Conservation (phyloP, 2,113 vertebrate species). For the Aythya baeri region DNA sequence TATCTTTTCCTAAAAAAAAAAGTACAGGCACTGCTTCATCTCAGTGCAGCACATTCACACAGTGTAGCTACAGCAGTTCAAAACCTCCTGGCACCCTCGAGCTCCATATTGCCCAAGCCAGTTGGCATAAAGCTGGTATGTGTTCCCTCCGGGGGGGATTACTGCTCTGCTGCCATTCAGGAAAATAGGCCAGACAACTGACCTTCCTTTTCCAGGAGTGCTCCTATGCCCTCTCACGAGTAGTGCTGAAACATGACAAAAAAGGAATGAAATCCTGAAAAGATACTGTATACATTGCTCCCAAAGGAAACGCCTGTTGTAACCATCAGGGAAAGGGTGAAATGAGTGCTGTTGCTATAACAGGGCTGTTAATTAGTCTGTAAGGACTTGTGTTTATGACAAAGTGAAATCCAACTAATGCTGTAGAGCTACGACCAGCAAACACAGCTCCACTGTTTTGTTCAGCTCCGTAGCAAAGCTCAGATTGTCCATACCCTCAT, state of each 20-base stretch:
- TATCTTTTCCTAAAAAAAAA: not conserved
- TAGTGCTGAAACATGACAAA: not conserved
- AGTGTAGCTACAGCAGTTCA: not conserved
- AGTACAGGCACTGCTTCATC: not conserved
- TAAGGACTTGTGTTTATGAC: conserved; percentile 24
- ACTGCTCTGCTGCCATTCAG: not conserved
- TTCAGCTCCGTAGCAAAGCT: not conserved
- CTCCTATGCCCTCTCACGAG: not conserved
- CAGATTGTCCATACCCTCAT: not conserved
- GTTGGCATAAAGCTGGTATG: not conserved
- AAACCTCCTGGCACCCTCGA: not conserved
- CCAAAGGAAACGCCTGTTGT: not conserved
- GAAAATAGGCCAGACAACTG: not conserved
- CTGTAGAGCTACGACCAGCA: not conserved
- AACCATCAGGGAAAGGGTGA: not conserved
- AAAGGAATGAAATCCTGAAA: not conserved
- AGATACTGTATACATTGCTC: not conserved
- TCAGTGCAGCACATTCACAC: not conserved
- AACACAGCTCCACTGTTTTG: not conserved
- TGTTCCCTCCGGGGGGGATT: not conserved
- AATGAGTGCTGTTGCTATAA: not conserved
- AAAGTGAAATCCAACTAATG: not conserved
- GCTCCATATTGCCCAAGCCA: not conserved
- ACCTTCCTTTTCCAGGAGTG: not conserved
- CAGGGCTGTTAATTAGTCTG: conserved; percentile 8